Evolutionary conservation across 2,113 vertebrate genomes (phyloP).

Genomic region (Epinephelus cyanopodus): DNA sequence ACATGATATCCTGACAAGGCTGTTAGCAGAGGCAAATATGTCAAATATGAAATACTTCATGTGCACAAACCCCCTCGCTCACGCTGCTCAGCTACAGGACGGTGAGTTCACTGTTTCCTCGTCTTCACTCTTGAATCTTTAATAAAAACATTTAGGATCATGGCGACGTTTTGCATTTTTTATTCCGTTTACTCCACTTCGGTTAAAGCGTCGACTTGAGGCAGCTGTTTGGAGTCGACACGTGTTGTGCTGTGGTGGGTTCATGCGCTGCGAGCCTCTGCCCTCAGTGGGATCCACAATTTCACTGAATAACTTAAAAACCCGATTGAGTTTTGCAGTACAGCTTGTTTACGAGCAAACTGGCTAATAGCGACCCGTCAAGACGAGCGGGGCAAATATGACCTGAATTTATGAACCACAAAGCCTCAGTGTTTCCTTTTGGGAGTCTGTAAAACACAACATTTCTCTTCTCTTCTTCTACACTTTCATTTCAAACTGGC

Average conservation of each 20-base stretch:
- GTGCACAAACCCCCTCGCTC: not conserved
- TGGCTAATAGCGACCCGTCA: not conserved
- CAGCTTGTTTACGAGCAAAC: no score
- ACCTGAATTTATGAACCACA: not conserved
- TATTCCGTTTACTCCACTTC: not conserved
- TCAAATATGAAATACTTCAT: not conserved
- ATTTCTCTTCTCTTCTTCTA: not conserved
- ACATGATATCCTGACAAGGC: no score
- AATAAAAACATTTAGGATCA: conserved; percentile 4
- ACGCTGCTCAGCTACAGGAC: not conserved
- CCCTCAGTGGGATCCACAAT: not conserved
- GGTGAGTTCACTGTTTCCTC: not conserved
- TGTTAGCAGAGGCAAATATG: no score
- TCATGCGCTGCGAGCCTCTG: not conserved
- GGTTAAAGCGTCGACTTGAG: not conserved
- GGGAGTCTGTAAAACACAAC: not conserved
- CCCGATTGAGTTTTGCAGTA: not conserved
- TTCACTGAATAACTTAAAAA: not conserved
- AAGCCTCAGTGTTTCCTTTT: no score
- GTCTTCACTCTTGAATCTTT: conserved; percentile 24
- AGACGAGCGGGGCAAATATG: not conserved
- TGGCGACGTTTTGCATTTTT: not conserved
- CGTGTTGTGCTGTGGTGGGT: not conserved
- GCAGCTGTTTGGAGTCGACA: not conserved
- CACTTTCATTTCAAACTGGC: not conserved